Evolutionary conservation across 2,888 invertebrate species (phyloP).

Genomic region (Caenorhabditis virilis): DNA sequence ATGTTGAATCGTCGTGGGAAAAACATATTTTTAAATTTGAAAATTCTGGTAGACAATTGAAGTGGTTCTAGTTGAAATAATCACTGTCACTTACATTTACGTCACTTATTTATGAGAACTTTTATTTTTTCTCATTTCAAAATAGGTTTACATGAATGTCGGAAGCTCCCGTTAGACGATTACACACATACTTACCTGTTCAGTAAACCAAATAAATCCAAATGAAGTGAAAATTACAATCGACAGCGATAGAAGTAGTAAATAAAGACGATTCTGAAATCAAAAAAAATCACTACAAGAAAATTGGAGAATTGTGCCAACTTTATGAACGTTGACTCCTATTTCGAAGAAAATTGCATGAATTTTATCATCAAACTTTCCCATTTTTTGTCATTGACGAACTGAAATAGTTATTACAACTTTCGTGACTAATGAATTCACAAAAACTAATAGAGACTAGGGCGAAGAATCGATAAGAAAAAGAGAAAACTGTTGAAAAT

Average conservation of each 20-base stretch:
- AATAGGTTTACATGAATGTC: too few relatives aligned
- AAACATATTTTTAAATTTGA: too few relatives aligned
- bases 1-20: too few relatives aligned
- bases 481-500: too few relatives aligned
- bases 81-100: too few relatives aligned
- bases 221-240: constrained; percentile 54
- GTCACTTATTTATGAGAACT: too few relatives aligned
- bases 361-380: constrained; percentile 31
- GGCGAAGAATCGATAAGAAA: too few relatives aligned
- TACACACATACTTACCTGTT: constrained; percentile 48
- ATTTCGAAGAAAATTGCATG: constrained; percentile 53
- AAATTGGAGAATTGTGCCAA: not conserved
- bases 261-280: constrained; percentile 44
- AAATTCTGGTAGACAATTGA: too few relatives aligned
- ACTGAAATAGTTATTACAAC: not conserved
- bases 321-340: constrained; percentile 53
- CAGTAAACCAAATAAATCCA: constrained; percentile 62
- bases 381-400: constrained; percentile 16
- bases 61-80: too few relatives aligned
- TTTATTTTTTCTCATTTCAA: too few relatives aligned
- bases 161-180: too few relatives aligned
- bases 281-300: not conserved
- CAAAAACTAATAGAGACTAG: not conserved
- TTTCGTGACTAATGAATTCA: not conserved
- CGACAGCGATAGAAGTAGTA: constrained; percentile 54